Evolutionary conservation across 2,113 vertebrate genomes (phyloP), one percentile per base, ranked within the genome.

Genomic region (Nesogale talazaci): DNA sequence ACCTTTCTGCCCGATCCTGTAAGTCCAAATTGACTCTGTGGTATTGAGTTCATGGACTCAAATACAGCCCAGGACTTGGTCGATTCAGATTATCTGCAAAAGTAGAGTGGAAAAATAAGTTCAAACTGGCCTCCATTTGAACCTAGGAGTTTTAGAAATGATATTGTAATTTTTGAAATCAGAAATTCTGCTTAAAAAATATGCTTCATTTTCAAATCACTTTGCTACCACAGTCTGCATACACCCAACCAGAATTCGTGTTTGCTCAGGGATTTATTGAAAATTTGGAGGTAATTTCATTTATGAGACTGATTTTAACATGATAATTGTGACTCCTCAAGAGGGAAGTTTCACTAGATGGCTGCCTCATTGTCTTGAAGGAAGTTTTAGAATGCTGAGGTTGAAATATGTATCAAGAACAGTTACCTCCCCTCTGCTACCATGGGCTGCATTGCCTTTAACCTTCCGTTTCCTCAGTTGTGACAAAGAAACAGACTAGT

Each of bases 261-360:
- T 94, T 85, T 91, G 38, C 63, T 82, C 16, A 91, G 59, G 69
- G 57, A 92, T 59, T 91, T 88, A 81, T 94, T 93, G 63, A 88
- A 92, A 94, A 70, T 88, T 19, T 75, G 7, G 75, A 91, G 63
- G 70, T 84, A 70, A 88, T 88, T 92, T 94, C 46, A 83, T 29
- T 63, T 88, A 85, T 77, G 46, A 92, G 57, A 86, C 25, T 93
- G 56, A 83, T 87, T 88, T 91, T 14, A 23, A 8, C 61, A 81
- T 69, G 63, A 59, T 88, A 86, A 91, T 77, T 82, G 12, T 83
- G 57, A 88, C 52, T 80, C 38, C 29, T 80, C 29, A 80, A 69
- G 65, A 91, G 70, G n/a, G 75, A 56, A 83, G n/a, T 91, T 92
- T 89, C 52, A 76, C 67, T 78, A 91, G 38, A 40, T 83, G 3